phyloP scores from a whole-genome alignment of 1,140 invertebrate species.

The Drosophila equinoxialis region DNA sequence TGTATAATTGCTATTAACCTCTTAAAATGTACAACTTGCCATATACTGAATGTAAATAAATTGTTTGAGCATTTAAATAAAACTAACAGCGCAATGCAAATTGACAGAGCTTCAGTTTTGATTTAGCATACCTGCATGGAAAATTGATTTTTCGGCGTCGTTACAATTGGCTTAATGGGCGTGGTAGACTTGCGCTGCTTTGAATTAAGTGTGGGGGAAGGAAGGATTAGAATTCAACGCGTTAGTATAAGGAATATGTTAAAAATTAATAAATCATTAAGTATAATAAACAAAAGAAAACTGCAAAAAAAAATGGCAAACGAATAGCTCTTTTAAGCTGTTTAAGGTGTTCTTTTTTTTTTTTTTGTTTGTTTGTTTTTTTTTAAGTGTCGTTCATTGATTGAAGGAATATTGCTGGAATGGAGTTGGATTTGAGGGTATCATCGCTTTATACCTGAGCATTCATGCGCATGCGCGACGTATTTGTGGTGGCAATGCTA shows the following conservation, averaged over 20 bases:
- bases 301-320: slow-evolving; percentile 29
- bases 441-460: slow-evolving; percentile 79
- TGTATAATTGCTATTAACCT: background rate
- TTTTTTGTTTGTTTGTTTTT: background rate
- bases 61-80: slow-evolving; percentile 5
- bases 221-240: slow-evolving; percentile 62
- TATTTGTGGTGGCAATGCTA: slow-evolving; percentile 87
- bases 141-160: slow-evolving; percentile 81
- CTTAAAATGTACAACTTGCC: background rate
- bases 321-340: slow-evolving; percentile 31
- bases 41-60: background rate
- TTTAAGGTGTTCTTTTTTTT: slow-evolving; percentile 25
- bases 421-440: background rate
- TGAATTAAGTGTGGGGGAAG: slow-evolving; percentile 25
- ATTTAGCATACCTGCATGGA: slow-evolving; percentile 82
- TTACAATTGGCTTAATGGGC: slow-evolving; percentile 70
- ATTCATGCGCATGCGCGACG: slow-evolving; percentile 82
- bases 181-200: slow-evolving; percentile 80
- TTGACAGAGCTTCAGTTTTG: slow-evolving; percentile 31
- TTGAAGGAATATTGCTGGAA: slow-evolving; percentile 11
- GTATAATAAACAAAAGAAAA: slow-evolving; percentile 35
- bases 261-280: slow-evolving; percentile 34
- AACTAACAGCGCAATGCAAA: slow-evolving; percentile 61
- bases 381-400: background rate
- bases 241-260: slow-evolving; percentile 58